phyloP scores from a whole-genome alignment of 2,797 vertebrate species.

The Sphenopsis melanotis region DNA sequence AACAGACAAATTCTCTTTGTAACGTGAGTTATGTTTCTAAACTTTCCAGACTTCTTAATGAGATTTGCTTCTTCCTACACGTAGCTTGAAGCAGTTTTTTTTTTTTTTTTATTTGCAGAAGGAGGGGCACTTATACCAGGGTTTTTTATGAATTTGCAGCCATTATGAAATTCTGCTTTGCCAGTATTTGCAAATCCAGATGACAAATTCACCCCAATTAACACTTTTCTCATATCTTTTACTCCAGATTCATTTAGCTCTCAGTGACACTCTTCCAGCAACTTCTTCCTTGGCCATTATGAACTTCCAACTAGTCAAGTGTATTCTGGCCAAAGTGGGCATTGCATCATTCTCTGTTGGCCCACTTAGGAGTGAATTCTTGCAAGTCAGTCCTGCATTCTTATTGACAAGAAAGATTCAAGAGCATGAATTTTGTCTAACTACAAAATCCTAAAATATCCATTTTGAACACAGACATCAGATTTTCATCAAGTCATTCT shows the following conservation, averaged over 20 bases:
- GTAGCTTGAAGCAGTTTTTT: background rate
- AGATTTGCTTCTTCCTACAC: background rate
- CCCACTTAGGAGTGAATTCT: background rate
- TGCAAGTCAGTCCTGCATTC: background rate
- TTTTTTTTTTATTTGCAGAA: background rate
- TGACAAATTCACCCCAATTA: background rate
- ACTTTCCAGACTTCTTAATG: background rate
- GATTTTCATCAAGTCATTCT: background rate
- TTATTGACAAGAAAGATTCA: background rate
- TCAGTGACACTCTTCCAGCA: background rate
- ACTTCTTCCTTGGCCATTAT: background rate
- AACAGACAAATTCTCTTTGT: background rate
- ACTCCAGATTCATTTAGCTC: background rate
- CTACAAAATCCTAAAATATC: background rate
- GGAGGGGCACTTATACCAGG: fast-evolving
- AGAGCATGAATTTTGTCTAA: background rate
- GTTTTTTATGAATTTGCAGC: background rate
- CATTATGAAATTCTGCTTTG: background rate
- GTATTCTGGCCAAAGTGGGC: background rate
- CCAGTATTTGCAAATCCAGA: background rate
- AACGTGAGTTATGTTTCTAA: background rate
- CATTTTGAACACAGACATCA: background rate
- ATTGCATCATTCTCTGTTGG: background rate
- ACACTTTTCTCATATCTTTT: background rate
- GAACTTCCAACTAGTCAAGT: background rate